Percentiles rank a stretch among this genome's conserved stretches.
Conservation (phyloP, 2,113 vertebrate genomes). For the Pampusana beccarii region DNA sequence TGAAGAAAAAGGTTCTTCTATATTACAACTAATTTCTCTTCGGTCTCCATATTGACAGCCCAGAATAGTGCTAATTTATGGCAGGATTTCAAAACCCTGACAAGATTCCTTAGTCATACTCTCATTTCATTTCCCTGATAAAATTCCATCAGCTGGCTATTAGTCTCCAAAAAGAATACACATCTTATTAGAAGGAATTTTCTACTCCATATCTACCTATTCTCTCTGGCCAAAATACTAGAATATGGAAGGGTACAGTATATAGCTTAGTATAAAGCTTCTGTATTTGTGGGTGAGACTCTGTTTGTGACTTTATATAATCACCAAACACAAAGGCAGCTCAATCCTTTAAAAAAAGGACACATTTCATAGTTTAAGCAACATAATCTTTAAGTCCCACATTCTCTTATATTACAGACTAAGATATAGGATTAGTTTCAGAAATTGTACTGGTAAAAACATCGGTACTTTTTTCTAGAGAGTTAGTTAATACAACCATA, state of each 20-base stretch:
- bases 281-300: background rate
- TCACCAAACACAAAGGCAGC: background rate
- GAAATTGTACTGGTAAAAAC: background rate
- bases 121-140: background rate
- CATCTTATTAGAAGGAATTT: background rate
- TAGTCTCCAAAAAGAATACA: background rate
- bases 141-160: background rate
- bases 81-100: constrained; percentile 1
- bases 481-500: background rate
- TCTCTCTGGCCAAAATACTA: background rate
- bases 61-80: background rate
- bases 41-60: background rate
- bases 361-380: background rate
- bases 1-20: background rate
- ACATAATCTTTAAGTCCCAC: background rate
- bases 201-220: background rate
- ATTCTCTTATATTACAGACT: background rate
- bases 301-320: background rate
- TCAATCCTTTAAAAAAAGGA: background rate
- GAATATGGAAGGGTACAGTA: background rate
- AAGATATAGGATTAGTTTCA: background rate
- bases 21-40: background rate
- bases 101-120: constrained; percentile 19
- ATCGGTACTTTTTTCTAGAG: background rate
- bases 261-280: background rate